Evolutionary conservation across 2,113 vertebrate species (phyloP), one percentile per base, ranked within the genome.

Genomic region (Gallinago media): DNA sequence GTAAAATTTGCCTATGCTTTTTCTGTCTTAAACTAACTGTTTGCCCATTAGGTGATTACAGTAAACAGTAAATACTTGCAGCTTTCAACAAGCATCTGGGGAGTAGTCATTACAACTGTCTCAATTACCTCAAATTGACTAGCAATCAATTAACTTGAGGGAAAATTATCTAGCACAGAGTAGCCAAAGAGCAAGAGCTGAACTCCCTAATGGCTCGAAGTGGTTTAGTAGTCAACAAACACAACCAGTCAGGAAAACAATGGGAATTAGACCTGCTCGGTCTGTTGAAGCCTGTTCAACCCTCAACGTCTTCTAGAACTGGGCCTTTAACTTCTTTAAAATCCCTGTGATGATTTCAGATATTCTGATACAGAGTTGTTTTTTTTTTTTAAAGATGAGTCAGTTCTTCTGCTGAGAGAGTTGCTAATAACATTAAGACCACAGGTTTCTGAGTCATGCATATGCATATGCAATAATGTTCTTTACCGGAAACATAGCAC

Each of bases 391-490:
- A 54, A 38, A 84, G 77, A 46, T 93, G 87, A 80, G 59, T 88
- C 77, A 89, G 38, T 82, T 67, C 38, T 92, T 84, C 62, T 94
- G 72, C 73, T 77, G 80, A 73, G 65, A 85, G 59, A 75, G 85
- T 42, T 85, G 84, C 54, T 87, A 67, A 67, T 58, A 87, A 22
- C 81, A 79, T 38, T 25, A 32, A 58, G 86, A 68, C 61, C 83
- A 71, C 79, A 91, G 55, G 68, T 78, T 70, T 73, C 88, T 96
- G 96, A 96, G 85, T 96, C 94, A 97, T 73, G 71, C 67, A 55
- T 11, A 15, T 29, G 62, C 75, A 70, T 22, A 38, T 29, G 61
- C 71, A 93, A 34, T 36, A 56, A 44, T 11, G 56, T 73, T 72
- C 76, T 25, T 59, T 31, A 55, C 71, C 46, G 44, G 91, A 91